Evolutionary conservation across 2,888 invertebrate genomes (phyloP).

Genomic region (Erannis defoliaria): DNA sequence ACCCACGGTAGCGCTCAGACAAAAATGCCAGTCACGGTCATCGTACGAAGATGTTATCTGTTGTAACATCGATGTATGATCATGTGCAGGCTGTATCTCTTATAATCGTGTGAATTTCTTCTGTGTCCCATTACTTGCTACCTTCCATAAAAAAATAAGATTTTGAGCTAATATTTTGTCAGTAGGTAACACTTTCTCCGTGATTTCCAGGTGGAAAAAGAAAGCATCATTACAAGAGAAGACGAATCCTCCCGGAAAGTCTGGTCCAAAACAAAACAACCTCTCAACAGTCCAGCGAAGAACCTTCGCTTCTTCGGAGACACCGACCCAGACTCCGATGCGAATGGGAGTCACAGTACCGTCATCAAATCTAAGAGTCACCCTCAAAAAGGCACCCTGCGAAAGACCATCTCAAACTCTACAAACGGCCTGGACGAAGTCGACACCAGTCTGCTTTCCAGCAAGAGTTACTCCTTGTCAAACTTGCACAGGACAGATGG

Average conservation of each 20-base stretch:
- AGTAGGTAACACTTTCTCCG: too few relatives aligned
- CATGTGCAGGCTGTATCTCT: too few relatives aligned
- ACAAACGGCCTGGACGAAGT: constrained; percentile 78
- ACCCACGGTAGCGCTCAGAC: too few relatives aligned
- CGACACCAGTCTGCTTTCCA: constrained; percentile 70
- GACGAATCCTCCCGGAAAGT: constrained; percentile 80
- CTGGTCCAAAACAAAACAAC: constrained; percentile 68
- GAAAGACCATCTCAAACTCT: constrained; percentile 79
- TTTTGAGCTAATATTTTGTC: too few relatives aligned
- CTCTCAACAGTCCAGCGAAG: constrained; percentile 85
- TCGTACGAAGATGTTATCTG: too few relatives aligned
- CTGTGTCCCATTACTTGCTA: too few relatives aligned
- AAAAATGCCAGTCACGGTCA: too few relatives aligned
- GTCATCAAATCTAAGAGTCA: constrained; percentile 67
- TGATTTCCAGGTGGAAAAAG: constrained; percentile 74
- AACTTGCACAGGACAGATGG: constrained; percentile 73
- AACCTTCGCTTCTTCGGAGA: constrained; percentile 94
- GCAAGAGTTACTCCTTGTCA: constrained; percentile 77
- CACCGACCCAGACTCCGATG: constrained; percentile 92
- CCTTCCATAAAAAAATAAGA: too few relatives aligned
- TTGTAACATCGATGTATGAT: too few relatives aligned
- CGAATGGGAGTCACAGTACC: constrained; percentile 72
- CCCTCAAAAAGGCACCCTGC: constrained; percentile 63
- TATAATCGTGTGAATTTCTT: too few relatives aligned
- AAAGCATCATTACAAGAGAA: constrained; percentile 85